A percentile compares a stretch with the other conserved stretches of the same genome.
Conservation (phyloP, 2,113 vertebrate species). For the Ranitomeya imitator region DNA sequence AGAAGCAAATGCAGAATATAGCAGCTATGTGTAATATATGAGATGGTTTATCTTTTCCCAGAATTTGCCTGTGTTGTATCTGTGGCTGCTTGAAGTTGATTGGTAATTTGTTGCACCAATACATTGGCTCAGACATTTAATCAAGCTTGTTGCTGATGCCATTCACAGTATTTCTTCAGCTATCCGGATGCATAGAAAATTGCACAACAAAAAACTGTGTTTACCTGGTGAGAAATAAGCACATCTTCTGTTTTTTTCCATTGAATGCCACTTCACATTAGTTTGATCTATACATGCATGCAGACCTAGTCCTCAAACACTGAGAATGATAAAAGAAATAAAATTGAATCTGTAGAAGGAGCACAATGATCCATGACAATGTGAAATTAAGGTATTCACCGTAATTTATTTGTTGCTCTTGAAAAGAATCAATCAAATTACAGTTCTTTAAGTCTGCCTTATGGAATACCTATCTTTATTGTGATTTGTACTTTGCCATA, state of each 20-base stretch:
- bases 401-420: not conserved
- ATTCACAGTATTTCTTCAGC: constrained; percentile 32
- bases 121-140: constrained; percentile 52
- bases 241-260: constrained; percentile 27
- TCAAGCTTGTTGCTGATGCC: constrained; percentile 33
- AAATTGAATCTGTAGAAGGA: constrained; percentile 44
- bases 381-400: constrained; percentile 13
- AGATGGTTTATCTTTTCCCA: not conserved
- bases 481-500: not conserved
- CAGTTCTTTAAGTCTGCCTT: too few species aligned
- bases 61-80: constrained; percentile 17
- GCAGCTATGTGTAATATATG: not conserved
- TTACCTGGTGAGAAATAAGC: constrained; percentile 44
- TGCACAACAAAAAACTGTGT: constrained; percentile 31
- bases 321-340: constrained; percentile 25
- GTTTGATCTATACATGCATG: constrained; percentile 36
- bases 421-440: not conserved
- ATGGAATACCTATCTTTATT: not conserved
- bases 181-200: constrained; percentile 26
- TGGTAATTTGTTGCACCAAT: constrained; percentile 40
- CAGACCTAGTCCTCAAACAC: not conserved
- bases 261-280: constrained; percentile 37
- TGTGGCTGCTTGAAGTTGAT: constrained; percentile 31
- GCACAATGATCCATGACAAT: constrained; percentile 34
- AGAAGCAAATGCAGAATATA: not conserved